phyloP scores from a whole-genome alignment of 2,888 invertebrate species.

The Acronicta aceris region DNA sequence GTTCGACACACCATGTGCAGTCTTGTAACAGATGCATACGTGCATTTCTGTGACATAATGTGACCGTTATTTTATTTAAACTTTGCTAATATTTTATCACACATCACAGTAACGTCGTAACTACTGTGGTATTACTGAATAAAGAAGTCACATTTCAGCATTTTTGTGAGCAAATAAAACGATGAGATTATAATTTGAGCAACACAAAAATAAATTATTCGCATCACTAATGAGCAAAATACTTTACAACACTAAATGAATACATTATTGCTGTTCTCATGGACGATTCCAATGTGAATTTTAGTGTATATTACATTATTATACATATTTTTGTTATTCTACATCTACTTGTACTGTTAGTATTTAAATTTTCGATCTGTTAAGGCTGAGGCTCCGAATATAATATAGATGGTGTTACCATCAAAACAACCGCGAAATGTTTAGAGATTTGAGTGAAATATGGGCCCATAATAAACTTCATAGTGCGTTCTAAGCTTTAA shows the following conservation, averaged over 20 bases:
- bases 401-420: conserved; percentile 7
- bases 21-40: neutral
- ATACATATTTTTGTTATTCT: conserved; percentile 29
- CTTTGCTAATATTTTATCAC: no score
- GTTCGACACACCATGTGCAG: no score
- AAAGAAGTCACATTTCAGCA: conserved; percentile 13
- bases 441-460: no score
- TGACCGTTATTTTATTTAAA: neutral
- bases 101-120: conserved; percentile 2
- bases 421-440: neutral
- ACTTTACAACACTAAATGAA: conserved; percentile 37
- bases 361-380: conserved; percentile 25
- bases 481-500: no score
- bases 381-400: conserved; percentile 17
- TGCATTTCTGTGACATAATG: neutral
- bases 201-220: conserved; percentile 50
- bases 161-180: conserved; percentile 47
- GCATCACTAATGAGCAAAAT: conserved; percentile 49
- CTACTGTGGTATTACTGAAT: neutral
- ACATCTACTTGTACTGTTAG: conserved; percentile 61
- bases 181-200: conserved; percentile 64
- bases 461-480: no score
- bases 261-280: conserved; percentile 40
- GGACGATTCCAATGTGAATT: conserved; percentile 28
- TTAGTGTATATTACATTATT: conserved; percentile 14